Evolutionary conservation across 2,888 invertebrate genomes (phyloP).

Genomic region (Latheticus oryzae): DNA sequence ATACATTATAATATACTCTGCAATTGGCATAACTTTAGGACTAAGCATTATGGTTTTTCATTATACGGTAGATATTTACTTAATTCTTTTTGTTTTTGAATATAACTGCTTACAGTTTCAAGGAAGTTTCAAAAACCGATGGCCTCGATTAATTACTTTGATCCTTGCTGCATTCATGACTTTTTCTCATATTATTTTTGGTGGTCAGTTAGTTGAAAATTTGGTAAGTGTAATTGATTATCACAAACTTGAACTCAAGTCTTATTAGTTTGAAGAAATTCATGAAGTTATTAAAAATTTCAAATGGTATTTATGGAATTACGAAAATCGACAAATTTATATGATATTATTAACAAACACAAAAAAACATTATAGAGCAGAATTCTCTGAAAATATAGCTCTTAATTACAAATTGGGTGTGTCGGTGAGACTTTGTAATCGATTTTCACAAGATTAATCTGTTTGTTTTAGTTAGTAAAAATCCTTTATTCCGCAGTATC

Average conservation of each 20-base stretch:
- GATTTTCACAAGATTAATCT: too few relatives aligned
- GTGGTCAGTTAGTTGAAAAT: slow-evolving; percentile 5
- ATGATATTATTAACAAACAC: background rate
- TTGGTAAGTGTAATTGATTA: background rate
- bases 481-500: too few relatives aligned
- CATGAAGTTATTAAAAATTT: background rate
- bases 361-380: background rate
- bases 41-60: too few relatives aligned
- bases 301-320: background rate
- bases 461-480: too few relatives aligned
- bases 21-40: too few relatives aligned
- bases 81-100: too few relatives aligned
- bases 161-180: background rate
- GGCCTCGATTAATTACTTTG: slow-evolving; percentile 8
- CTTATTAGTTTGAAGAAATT: background rate
- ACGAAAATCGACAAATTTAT: slow-evolving; percentile 1
- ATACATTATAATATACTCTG: too few relatives aligned
- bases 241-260: too few relatives aligned
- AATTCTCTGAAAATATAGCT: background rate
- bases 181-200: background rate
- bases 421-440: slow-evolving; percentile 4
- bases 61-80: too few relatives aligned
- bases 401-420: slow-evolving; percentile 5
- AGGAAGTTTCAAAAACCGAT: slow-evolving; percentile 3
- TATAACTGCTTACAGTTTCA: slow-evolving; percentile 12